Conservation (phyloP, 2,797 vertebrate species). For the Gymnoscopelus braueri region DNA sequence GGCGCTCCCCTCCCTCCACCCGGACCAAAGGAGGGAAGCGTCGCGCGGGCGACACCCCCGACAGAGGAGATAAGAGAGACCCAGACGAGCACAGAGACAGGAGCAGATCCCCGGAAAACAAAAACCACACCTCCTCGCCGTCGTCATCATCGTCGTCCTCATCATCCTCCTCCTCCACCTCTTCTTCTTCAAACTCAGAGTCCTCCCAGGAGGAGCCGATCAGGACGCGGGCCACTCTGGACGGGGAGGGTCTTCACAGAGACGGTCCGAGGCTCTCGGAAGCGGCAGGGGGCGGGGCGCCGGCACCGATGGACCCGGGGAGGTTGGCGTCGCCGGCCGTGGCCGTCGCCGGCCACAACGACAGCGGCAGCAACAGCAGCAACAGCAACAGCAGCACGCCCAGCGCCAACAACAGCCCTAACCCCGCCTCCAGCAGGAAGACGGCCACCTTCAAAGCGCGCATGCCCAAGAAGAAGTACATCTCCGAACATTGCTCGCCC, state of each 20-base stretch:
- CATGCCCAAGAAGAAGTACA: slow-evolving; percentile 88
- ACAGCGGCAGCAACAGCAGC: slow-evolving; percentile 71
- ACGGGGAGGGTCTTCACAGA: slow-evolving; percentile 68
- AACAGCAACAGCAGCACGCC: slow-evolving; percentile 77
- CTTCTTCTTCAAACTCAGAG: slow-evolving; percentile 66
- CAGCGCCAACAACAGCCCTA: slow-evolving; percentile 82
- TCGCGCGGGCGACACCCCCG: slow-evolving; percentile 70
- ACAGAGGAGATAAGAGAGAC: slow-evolving; percentile 82
- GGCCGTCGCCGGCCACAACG: slow-evolving; percentile 53
- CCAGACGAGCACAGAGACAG: slow-evolving; percentile 74
- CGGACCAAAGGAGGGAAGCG: slow-evolving; percentile 87
- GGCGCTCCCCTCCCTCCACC: slow-evolving; percentile 86
- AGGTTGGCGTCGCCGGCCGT: slow-evolving; percentile 37
- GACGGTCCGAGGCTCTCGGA: slow-evolving; percentile 56
- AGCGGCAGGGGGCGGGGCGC: slow-evolving; percentile 47
- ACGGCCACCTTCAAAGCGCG: slow-evolving; percentile 92
- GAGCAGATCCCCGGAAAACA: slow-evolving; percentile 73
- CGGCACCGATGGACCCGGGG: not conserved
- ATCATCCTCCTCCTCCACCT: slow-evolving; percentile 41
- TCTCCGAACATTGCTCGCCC: slow-evolving; percentile 83
- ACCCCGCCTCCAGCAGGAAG: slow-evolving; percentile 86
- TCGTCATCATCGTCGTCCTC: slow-evolving; percentile 24
- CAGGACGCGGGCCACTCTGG: slow-evolving; percentile 52
- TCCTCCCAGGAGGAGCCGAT: slow-evolving; percentile 68
- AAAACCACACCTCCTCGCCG: slow-evolving; percentile 61